A percentile compares a stretch with the other conserved stretches of the same genome.
phyloP scores from a whole-genome alignment of 2,888 invertebrate species.

The Drosophila tripunctata region DNA sequence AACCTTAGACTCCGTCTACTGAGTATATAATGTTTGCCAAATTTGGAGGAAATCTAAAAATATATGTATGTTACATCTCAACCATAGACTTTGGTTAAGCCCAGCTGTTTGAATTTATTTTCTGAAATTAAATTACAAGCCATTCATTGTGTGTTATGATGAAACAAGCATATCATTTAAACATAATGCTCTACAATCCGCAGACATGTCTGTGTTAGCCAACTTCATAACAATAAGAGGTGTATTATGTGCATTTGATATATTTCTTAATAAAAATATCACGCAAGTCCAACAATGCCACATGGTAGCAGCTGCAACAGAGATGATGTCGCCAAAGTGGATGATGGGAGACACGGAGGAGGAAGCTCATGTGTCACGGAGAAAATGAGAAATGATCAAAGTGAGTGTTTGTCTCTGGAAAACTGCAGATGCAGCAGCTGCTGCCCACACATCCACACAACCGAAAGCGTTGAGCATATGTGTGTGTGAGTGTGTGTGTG shows the following conservation, averaged over 20 bases:
- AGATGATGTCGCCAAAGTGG: too few relatives aligned
- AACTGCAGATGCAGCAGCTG: slow-evolving; percentile 62
- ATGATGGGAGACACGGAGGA: slow-evolving; percentile 7
- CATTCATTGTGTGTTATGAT: slow-evolving; percentile 21
- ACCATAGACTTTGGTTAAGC: not conserved
- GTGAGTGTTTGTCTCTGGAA: slow-evolving; percentile 74
- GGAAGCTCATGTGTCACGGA: slow-evolving; percentile 57
- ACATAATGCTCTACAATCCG: slow-evolving; percentile 20
- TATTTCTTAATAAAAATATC: slow-evolving; percentile 77
- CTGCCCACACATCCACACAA: slow-evolving; percentile 23
- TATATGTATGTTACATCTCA: too few relatives aligned
- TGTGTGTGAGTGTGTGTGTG: slow-evolving; percentile 4
- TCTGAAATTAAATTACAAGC: not conserved
- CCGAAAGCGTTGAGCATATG: slow-evolving; percentile 3
- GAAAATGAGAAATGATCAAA: slow-evolving; percentile 79
- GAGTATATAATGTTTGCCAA: not conserved
- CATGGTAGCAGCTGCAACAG: slow-evolving; percentile 12
- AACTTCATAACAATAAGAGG: slow-evolving; percentile 28
- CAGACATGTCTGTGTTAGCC: slow-evolving; percentile 26
- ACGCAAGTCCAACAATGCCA: slow-evolving; percentile 59
- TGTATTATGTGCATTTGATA: slow-evolving; percentile 76
- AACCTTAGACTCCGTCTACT: too few relatives aligned
- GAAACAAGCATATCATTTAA: slow-evolving; percentile 38
- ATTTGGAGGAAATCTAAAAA: too few relatives aligned
- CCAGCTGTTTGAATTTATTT: not conserved